Percentiles rank a stretch among this genome's conserved stretches.
Evolutionary conservation across 1,140 invertebrate genomes (phyloP).

Genomic region (Calosoma granatense): DNA sequence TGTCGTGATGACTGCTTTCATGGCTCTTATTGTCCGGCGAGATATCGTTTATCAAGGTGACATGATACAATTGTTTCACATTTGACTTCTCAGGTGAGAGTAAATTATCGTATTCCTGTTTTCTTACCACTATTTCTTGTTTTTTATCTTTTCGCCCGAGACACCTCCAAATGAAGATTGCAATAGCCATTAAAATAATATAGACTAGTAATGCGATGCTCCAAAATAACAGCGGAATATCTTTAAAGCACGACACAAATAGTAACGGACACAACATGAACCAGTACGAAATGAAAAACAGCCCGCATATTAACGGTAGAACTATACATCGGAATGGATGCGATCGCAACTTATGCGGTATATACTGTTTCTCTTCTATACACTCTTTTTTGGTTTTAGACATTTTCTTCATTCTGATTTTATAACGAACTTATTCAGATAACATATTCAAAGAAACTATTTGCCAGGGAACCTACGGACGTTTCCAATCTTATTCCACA

Average conservation of each 20-base stretch:
- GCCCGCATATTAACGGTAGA: conserved; percentile 20
- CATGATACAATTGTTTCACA: conserved; percentile 1
- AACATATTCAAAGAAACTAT: not conserved
- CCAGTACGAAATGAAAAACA: conserved; percentile 35
- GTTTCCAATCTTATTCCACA: too few species aligned
- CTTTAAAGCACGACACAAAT: conserved; percentile 14
- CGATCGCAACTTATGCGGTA: conserved; percentile 18
- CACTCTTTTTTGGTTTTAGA: not conserved
- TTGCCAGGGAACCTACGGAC: too few species aligned
- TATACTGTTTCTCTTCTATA: conserved; percentile 11
- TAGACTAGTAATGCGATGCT: conserved; percentile 29
- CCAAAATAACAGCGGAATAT: conserved; percentile 25
- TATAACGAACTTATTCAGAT: not conserved
- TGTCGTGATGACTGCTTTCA: not conserved
- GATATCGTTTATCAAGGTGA: not conserved
- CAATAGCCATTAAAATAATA: conserved; percentile 24
- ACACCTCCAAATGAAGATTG: conserved; percentile 25
- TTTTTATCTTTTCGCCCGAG: not conserved
- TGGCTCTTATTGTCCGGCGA: not conserved
- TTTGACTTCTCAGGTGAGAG: conserved; percentile 6
- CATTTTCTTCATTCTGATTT: conserved; percentile 3
- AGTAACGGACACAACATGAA: conserved; percentile 31
- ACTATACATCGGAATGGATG: conserved; percentile 21
- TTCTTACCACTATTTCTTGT: not conserved
- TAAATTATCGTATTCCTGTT: not conserved